These are phyloP conservation scores for Morone saxatilis DNA, from an alignment of 2,113 vertebrate species.

Conservation along the genomic window DNA sequence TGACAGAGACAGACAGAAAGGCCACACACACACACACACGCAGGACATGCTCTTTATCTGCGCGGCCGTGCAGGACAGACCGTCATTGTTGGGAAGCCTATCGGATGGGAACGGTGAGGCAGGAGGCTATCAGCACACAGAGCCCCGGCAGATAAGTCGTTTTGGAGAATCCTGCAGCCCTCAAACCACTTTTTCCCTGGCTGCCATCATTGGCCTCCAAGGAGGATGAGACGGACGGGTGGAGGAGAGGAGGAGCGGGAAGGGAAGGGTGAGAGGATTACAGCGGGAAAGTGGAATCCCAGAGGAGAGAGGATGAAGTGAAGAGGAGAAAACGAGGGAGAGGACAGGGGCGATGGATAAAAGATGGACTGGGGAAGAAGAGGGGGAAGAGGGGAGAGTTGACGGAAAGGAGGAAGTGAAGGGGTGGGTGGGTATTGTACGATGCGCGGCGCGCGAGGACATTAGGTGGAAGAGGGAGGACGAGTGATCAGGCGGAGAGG, in stretches of 20 bases:
- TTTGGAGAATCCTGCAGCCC: slow-evolving; percentile 77
- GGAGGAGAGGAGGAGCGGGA: background rate
- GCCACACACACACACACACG: slow-evolving; percentile 44
- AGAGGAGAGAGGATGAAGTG: slow-evolving; percentile 22
- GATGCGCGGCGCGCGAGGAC: slow-evolving; percentile 17
- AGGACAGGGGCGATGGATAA: slow-evolving; percentile 43
- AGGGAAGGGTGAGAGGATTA: slow-evolving; percentile 24
- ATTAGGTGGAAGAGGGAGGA: slow-evolving; percentile 16
- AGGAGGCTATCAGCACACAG: slow-evolving; percentile 72
- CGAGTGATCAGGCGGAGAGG: slow-evolving; percentile 27
- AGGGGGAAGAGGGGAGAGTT: slow-evolving; percentile 34
- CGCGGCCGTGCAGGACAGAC: slow-evolving; percentile 61
- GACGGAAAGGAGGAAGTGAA: slow-evolving; percentile 33
- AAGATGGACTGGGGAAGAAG: slow-evolving; percentile 44
- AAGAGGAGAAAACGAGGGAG: slow-evolving; percentile 2
- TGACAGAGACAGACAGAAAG: slow-evolving; percentile 42
- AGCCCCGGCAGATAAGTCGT: slow-evolving; percentile 76
- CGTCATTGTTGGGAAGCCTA: slow-evolving; percentile 69
- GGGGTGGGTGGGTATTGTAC: slow-evolving; percentile 28
- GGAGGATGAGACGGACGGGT: slow-evolving; percentile 59
- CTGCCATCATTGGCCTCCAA: slow-evolving; percentile 68
- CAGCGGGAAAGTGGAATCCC: background rate
- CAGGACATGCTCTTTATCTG: slow-evolving; percentile 75
- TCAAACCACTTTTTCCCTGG: slow-evolving; percentile 75
- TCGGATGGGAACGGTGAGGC: slow-evolving; percentile 58